Conservation (phyloP, 2,797 vertebrate genomes). For the Sorex maritimensis region DNA sequence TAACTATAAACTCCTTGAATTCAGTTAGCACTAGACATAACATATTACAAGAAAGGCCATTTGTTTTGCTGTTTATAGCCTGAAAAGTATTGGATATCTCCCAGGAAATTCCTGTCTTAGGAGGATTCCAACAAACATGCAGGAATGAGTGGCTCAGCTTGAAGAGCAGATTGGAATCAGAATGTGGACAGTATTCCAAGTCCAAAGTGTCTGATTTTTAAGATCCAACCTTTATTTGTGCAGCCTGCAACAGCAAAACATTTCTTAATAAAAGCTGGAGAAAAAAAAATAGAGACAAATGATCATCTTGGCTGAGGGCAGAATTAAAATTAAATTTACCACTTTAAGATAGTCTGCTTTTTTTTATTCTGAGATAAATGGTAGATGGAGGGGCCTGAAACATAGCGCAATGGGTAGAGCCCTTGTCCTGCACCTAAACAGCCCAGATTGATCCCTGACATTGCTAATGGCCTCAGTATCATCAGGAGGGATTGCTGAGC, state of each 20-base stretch:
- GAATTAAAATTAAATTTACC: slow-evolving; percentile 60
- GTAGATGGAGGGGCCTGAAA: not conserved
- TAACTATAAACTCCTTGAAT: slow-evolving; percentile 81
- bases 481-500: too few species aligned
- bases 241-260: not conserved
- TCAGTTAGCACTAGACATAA: slow-evolving; percentile 84
- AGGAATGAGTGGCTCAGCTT: slow-evolving; percentile 77
- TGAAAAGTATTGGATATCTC: slow-evolving; percentile 79
- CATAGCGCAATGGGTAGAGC: too few species aligned
- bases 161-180: slow-evolving; percentile 79
- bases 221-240: slow-evolving; percentile 73
- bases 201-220: slow-evolving; percentile 31
- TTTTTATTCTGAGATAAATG: slow-evolving; percentile 30
- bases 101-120: slow-evolving; percentile 85
- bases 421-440: too few species aligned
- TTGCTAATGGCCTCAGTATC: not conserved
- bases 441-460: too few species aligned
- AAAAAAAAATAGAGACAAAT: slow-evolving; percentile 37
- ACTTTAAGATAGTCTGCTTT: not conserved
- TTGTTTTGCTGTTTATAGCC: slow-evolving; percentile 85
- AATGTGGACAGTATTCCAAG: slow-evolving; percentile 79
- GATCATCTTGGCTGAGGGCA: slow-evolving; percentile 11
- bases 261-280: slow-evolving; percentile 51
- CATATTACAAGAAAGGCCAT: slow-evolving; percentile 80
- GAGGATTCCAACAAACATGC: slow-evolving; percentile 84